Evolutionary conservation across 1,140 invertebrate species (phyloP).

Genomic region (Meloidogyne floridensis): DNA sequence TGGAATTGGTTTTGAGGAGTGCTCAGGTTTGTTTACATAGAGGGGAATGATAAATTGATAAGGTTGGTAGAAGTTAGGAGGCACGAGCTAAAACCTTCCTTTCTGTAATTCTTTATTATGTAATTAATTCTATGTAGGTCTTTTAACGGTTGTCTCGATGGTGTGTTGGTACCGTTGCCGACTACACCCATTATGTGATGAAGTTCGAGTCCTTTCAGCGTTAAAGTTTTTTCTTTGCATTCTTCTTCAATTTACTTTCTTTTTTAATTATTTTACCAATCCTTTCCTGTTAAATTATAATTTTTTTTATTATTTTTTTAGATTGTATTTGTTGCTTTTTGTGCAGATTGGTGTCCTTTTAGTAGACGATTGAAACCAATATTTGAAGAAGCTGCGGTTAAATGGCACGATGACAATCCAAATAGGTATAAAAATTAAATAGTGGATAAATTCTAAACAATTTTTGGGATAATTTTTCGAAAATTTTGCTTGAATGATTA

Average conservation of each 20-base stretch:
- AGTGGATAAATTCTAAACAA: background rate
- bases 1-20: conserved; percentile 39
- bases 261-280: too few species aligned
- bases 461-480: background rate
- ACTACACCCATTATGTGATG: too few species aligned
- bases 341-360: conserved; percentile 76
- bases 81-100: too few species aligned
- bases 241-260: too few species aligned
- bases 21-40: conserved; percentile 25
- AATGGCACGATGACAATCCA: conserved; percentile 78
- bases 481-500: background rate
- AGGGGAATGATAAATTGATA: too few species aligned
- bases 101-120: too few species aligned
- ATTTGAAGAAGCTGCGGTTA: conserved; percentile 90
- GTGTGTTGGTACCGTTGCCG: too few species aligned
- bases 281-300: background rate
- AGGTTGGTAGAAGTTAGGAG: too few species aligned
- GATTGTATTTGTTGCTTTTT: conserved; percentile 65
- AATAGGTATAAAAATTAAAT: conserved; percentile 67
- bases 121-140: too few species aligned
- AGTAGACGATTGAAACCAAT: conserved; percentile 93
- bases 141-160: too few species aligned
- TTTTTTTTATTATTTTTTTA: conserved; percentile 39
- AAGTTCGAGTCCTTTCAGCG: too few species aligned
- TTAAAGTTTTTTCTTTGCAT: too few species aligned